Evolutionary conservation across 64 coral and sea anemone species (phyloP), one percentile per base, ranked within the genome.

Genomic region (Actinia equina): DNA sequence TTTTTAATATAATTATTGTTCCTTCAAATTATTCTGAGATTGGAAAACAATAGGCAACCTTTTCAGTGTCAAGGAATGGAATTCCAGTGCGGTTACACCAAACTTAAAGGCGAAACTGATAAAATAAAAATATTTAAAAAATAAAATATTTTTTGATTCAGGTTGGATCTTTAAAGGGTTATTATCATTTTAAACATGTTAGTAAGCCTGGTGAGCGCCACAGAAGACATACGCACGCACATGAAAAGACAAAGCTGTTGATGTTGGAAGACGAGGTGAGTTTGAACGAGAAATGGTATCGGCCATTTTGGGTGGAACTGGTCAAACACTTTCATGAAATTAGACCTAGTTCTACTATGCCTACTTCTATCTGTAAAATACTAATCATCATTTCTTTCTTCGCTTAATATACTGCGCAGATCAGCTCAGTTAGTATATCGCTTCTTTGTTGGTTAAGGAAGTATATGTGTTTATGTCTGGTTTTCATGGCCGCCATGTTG

Each of bases 111-210:
- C 22, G n/a, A 7, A n/a, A n/a, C n/a, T n/a, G n/a, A n/a, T 56
- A 23, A n/a, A 65, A 65, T 8, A n/a, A 25, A 0, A 25, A 65
- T 4, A 65, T n/a, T 1, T n/a, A 20, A 65, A 18, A 79, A 79
- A 43, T 44, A 6, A 44, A 79, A 8, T 79, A 7, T 41, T 9
- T n/a, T 63, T 27, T 51, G 17, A 56, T 56, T 64, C 43, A 98
- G 96, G 96, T 98, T 84, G 96, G 96, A 12, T 91, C 88, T 60
- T 87, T 98, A 22, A 89, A 49, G 85, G 89, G 88, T 43, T 98
- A 95, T 83, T 98, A 98, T 90, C 96, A 98, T 83, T 98, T 98
- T 80, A 98, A 93, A 89, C 96, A 98, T 44, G 86, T 88, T 65
- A 82, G 86, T 4, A 92, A 90, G 59, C 5, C 52, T n/a, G 89